Conservation (phyloP, 2,797 vertebrate species). For the Aeoliscus strigatus region DNA sequence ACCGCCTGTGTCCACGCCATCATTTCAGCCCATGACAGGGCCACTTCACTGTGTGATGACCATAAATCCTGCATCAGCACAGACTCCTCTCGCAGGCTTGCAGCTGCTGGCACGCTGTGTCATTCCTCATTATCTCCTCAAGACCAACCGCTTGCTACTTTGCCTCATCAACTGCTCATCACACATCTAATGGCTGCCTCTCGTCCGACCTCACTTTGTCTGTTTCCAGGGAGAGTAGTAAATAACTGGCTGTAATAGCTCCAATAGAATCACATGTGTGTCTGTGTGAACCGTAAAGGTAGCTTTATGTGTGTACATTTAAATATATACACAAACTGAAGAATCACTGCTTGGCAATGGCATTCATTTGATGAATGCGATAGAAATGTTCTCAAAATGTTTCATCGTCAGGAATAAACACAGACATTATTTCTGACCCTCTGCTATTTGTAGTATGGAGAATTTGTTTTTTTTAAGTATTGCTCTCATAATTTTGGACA, state of each 20-base stretch:
- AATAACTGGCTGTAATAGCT: conserved; percentile 8
- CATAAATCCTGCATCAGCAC: conserved; percentile 54
- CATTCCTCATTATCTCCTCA: conserved; percentile 40
- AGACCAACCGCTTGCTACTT: conserved; percentile 21
- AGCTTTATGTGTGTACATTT: too few species aligned
- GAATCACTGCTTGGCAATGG: too few species aligned
- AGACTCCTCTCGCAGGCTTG: conserved; percentile 20
- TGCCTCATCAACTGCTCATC: conserved; percentile 1
- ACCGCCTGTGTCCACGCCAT: too few species aligned
- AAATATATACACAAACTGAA: too few species aligned
- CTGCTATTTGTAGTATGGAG: too few species aligned
- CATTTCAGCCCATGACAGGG: conserved; percentile 27
- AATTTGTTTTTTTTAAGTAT: too few species aligned
- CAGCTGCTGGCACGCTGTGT: conserved; percentile 31
- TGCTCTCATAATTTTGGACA: too few species aligned
- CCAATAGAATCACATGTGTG: conserved; percentile 1
- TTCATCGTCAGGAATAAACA: too few species aligned
- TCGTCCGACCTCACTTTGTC: conserved; percentile 15
- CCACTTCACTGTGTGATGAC: conserved; percentile 39
- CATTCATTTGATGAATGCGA: too few species aligned
- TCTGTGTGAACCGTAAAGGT: background rate
- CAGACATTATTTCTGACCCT: too few species aligned
- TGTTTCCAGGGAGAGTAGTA: too few species aligned
- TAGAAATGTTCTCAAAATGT: too few species aligned
- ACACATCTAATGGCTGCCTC: conserved; percentile 1